Conservation (phyloP, 2,797 vertebrate species). For the Fringilla coelebs region DNA sequence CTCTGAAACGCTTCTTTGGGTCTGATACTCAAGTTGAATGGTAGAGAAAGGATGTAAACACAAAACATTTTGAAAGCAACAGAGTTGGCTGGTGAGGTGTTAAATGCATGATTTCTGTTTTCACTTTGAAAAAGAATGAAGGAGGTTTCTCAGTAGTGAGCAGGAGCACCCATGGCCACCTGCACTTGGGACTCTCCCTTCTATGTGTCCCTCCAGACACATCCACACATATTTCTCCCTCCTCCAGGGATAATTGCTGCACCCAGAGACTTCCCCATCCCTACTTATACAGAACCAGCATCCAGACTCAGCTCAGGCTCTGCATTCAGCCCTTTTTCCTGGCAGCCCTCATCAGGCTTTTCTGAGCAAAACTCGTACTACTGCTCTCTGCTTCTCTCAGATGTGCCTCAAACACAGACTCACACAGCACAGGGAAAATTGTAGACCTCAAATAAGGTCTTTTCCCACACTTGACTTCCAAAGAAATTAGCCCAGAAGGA, state of each 20-base stretch:
- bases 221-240: accelerated
- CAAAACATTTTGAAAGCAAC: neutral
- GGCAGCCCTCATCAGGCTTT: neutral
- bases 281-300: neutral
- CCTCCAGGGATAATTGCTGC: accelerated
- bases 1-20: neutral
- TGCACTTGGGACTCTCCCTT: neutral
- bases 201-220: accelerated
- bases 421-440: neutral
- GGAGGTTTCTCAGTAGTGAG: neutral
- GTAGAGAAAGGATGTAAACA: neutral
- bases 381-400: neutral
- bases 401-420: neutral
- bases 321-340: neutral
- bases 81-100: neutral
- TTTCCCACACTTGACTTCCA: neutral
- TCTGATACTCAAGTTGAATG: neutral
- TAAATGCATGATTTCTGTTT: neutral
- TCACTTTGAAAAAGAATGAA: neutral
- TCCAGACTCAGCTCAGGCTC: neutral
- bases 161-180: accelerated
- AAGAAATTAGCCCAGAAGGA: neutral
- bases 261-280: neutral
- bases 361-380: neutral
- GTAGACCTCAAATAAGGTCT: neutral